phyloP scores from a whole-genome alignment of 1,140 invertebrate genomes.

The Yoshiicerus persimilis region DNA sequence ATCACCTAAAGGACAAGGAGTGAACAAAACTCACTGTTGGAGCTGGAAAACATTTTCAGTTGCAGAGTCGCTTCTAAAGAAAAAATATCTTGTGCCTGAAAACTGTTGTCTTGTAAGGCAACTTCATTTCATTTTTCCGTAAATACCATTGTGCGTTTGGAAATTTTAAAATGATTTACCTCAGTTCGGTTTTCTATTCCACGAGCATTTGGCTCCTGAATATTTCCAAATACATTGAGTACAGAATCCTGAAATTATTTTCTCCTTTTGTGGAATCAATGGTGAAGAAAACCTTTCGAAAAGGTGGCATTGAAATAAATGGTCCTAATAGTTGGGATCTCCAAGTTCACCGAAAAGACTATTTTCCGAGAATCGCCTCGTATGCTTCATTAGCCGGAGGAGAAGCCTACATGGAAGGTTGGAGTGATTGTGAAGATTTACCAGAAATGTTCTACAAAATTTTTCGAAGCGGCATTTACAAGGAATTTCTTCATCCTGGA shows the following conservation, averaged over 20 bases:
- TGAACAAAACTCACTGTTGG: background rate
- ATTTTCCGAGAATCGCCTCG: constrained; percentile 13
- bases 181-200: background rate
- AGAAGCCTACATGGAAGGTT: constrained; percentile 44
- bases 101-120: background rate
- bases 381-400: constrained; percentile 33
- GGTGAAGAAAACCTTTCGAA: background rate
- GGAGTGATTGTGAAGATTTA: constrained; percentile 24
- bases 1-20: background rate
- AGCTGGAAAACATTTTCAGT: background rate
- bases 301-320: background rate
- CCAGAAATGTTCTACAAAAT: constrained; percentile 27
- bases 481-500: constrained; percentile 17
- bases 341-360: constrained; percentile 32
- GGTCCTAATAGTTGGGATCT: background rate
- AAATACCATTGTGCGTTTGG: no score
- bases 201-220: background rate
- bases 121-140: background rate
- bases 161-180: background rate
- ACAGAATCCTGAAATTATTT: background rate
- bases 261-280: background rate
- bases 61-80: background rate
- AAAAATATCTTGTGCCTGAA: background rate
- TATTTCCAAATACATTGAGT: background rate
- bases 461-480: constrained; percentile 10